Percentiles rank a stretch among this genome's conserved stretches.
Evolutionary conservation across 2,888 invertebrate species (phyloP).

Genomic region (Aphodius sticticus): DNA sequence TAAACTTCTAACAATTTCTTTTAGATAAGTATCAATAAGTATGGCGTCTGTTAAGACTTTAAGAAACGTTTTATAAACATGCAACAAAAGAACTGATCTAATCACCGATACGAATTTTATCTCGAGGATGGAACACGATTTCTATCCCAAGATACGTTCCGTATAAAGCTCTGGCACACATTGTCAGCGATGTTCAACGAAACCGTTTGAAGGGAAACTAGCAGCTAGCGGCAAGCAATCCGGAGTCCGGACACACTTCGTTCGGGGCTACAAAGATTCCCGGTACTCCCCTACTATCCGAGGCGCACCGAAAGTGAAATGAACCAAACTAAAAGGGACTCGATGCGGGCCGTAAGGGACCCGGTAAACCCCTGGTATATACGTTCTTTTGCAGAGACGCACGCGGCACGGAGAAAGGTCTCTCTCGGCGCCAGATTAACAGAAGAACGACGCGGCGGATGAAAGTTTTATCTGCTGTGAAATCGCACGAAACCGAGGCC

Average conservation of each 20-base stretch:
- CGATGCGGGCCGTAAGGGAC: neutral
- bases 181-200: neutral
- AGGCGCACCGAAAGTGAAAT: neutral
- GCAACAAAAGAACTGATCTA: too few species aligned
- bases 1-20: too few species aligned
- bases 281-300: neutral
- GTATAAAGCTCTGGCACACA: neutral
- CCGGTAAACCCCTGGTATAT: neutral
- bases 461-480: neutral
- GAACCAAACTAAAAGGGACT: slow-evolving; percentile 4
- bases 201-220: neutral
- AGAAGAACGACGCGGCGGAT: neutral
- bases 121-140: neutral
- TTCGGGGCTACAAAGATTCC: neutral
- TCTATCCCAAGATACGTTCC: neutral
- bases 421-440: neutral
- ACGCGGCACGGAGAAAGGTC: neutral
- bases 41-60: too few species aligned
- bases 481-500: neutral
- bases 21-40: too few species aligned
- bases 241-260: neutral
- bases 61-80: too few species aligned
- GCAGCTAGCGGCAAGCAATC: neutral
- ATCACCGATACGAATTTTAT: neutral
- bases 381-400: neutral